These are phyloP conservation scores for Falco naumanni DNA, from an alignment of 2,797 vertebrate species.

Conservation along the genomic window DNA sequence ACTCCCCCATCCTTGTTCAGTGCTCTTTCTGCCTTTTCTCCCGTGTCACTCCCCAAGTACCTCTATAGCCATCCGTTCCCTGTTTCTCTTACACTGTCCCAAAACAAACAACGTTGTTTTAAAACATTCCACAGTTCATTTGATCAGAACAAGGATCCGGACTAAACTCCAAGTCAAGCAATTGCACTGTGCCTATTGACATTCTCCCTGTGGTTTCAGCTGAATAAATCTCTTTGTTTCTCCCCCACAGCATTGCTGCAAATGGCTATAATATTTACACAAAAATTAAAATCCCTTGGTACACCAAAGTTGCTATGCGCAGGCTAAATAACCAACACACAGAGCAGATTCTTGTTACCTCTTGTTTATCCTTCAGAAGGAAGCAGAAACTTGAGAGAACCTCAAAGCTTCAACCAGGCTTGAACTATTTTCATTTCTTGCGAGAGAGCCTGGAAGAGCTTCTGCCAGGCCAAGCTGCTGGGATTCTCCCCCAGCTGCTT, in stretches of 20 bases:
- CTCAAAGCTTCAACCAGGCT: conserved; percentile 56
- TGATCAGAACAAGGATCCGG: conserved; percentile 22
- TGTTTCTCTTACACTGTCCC: conserved; percentile 32
- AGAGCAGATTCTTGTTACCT: conserved; percentile 53
- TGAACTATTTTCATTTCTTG: conserved; percentile 56
- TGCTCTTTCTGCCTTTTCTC: conserved; percentile 2
- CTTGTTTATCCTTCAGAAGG: conserved; percentile 64
- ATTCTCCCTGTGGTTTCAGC: conserved; percentile 65
- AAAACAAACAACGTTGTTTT: conserved; percentile 56
- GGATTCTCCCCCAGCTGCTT: conserved; percentile 27
- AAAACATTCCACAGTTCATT: conserved; percentile 66
- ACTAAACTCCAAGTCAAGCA: conserved; percentile 65
- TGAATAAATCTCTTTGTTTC: conserved; percentile 64
- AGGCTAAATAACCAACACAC: conserved; percentile 54
- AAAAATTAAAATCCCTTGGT: conserved; percentile 60
- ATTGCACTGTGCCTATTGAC: conserved; percentile 58
- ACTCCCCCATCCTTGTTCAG: neutral
- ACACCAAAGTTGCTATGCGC: neutral
- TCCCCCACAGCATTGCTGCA: conserved; percentile 45
- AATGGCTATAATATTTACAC: conserved; percentile 58
- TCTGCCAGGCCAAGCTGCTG: conserved; percentile 6
- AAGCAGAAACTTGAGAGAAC: conserved; percentile 68
- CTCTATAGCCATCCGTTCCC: conserved; percentile 1
- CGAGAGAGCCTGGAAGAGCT: neutral
- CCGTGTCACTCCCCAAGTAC: conserved; percentile 17